These are phyloP conservation scores for Pipa parva DNA, from an alignment of 2,113 vertebrate genomes.

Conservation along the genomic window DNA sequence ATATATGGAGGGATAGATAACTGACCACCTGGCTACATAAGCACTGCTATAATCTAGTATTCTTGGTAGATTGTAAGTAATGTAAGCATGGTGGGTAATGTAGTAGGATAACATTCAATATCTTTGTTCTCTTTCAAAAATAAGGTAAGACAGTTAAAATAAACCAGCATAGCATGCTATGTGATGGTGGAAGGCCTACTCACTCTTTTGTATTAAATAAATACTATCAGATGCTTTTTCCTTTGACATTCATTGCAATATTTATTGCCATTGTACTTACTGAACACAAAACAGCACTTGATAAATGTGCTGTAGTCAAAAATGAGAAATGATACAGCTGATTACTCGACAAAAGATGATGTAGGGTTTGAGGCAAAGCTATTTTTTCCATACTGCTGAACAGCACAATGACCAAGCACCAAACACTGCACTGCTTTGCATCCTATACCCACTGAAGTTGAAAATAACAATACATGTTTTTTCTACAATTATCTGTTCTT, in stretches of 20 bases:
- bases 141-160: no score
- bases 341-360: neutral
- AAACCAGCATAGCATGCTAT: neutral
- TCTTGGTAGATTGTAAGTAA: no score
- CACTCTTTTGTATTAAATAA: neutral
- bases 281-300: neutral
- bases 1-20: no score
- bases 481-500: no score
- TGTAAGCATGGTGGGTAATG: no score
- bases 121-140: no score
- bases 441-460: no score
- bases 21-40: no score
- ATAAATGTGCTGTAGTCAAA: neutral
- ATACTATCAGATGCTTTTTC: neutral
- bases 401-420: neutral
- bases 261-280: neutral
- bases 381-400: slow-evolving; percentile 1
- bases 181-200: neutral
- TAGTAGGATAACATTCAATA: no score
- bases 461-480: no score
- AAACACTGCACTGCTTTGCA: neutral
- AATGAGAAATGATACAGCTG: neutral
- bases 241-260: neutral
- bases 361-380: neutral
- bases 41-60: no score